These are phyloP conservation scores for Pherbina coryleti DNA, from an alignment of 2,888 invertebrate species.

Conservation along the genomic window DNA sequence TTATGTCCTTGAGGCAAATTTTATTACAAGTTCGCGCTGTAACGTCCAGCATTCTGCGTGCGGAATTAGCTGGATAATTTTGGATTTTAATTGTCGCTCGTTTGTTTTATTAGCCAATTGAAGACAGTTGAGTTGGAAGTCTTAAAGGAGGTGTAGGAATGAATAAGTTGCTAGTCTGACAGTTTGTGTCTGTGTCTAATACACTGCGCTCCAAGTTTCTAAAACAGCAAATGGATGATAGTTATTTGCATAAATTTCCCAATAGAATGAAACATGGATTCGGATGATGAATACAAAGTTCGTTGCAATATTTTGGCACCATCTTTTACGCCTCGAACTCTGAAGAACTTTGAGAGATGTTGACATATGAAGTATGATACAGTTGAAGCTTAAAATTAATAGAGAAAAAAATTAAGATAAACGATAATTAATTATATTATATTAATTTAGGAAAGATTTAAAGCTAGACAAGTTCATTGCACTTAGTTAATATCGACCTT, in stretches of 20 bases:
- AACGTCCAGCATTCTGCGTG: neutral
- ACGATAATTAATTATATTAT: too few relatives aligned
- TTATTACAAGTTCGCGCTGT: neutral
- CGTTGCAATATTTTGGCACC: too few relatives aligned
- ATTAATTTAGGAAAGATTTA: too few relatives aligned
- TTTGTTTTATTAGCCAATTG: constrained; percentile 49
- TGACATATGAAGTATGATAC: too few relatives aligned
- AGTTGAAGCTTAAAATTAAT: too few relatives aligned
- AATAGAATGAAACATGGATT: too few relatives aligned
- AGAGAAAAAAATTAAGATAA: too few relatives aligned
- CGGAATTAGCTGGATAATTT: constrained; percentile 53
- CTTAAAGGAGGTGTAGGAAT: neutral
- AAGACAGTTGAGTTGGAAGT: neutral
- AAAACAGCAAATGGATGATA: neutral
- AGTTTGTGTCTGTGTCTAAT: neutral
- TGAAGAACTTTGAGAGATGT: too few relatives aligned
- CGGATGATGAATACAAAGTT: too few relatives aligned
- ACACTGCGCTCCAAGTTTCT: neutral
- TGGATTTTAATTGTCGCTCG: constrained; percentile 55
- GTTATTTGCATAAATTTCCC: neutral
- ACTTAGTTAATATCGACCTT: too few relatives aligned
- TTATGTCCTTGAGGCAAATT: neutral
- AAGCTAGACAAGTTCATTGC: too few relatives aligned
- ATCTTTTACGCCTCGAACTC: too few relatives aligned
- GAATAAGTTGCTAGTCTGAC: neutral